Evolutionary conservation across 1,140 invertebrate species (phyloP), one percentile per base, ranked within the genome.

Genomic region (Condylostylus longicornis): DNA sequence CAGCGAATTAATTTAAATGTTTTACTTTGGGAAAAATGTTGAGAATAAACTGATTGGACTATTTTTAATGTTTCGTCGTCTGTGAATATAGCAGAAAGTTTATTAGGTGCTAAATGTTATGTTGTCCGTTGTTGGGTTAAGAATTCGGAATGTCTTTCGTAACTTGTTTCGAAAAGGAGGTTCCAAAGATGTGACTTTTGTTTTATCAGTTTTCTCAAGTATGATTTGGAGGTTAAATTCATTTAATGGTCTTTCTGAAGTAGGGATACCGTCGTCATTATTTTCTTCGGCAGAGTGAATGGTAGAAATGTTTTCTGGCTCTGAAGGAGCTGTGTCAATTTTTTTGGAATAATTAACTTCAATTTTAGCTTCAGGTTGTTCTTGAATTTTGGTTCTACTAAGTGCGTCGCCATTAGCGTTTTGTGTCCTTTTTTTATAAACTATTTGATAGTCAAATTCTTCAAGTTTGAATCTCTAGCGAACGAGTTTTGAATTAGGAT

Each of bases 361-460:
- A 20, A 5, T 13, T 18, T 33, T 13, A 18, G 18, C 6, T 33
- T 33, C 7, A 17, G 6, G 8, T 33, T 33, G 5, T 7, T 33
- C 5, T 3, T 35, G 4, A 31, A 32, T n/a, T 30, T 42, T 31
- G 7, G 48, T 45, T 39, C 36, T 13, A 32, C 29, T 35, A 18
- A 59, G 34, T 7, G 49, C 44, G 25, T 61, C 58, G 0, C 48
- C 56, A 36, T 55, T 57, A n/a, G 34, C 32, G 41, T 60, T 53
- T 12, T 38, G 8, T 40, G 38, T 49, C 25, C 59, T 59, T 21
- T 43, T n/a, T 48, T 59, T 54, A 42, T 68, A 57, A 12, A 46
- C 30, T 8, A 68, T 55, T 37, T 64, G 22, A 19, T 40, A 53
- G 13, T 55, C 41, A 35, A 45, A 50, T 35, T 57, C 50, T 28